phyloP scores from a whole-genome alignment of 2,888 invertebrate species.

The Eupithecia insigniata region DNA sequence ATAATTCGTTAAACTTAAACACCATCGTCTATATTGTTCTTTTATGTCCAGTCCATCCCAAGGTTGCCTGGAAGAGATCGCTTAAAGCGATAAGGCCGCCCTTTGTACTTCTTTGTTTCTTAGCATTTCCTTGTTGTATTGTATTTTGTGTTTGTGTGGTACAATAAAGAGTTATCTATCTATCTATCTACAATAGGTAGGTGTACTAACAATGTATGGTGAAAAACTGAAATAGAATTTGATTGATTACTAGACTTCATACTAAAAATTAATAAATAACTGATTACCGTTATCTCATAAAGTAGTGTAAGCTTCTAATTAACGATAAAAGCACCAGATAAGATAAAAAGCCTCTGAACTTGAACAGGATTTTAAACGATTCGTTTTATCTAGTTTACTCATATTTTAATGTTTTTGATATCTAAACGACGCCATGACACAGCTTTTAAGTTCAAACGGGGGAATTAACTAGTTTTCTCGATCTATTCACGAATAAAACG shows the following conservation, averaged over 20 bases:
- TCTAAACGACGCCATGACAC: conserved; percentile 23
- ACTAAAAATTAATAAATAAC: background rate
- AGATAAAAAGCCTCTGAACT: background rate
- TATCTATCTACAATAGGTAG: too few relatives aligned
- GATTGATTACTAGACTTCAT: background rate
- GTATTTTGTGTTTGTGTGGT: too few relatives aligned
- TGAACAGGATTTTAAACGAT: background rate
- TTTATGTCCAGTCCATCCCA: too few relatives aligned
- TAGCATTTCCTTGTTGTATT: too few relatives aligned
- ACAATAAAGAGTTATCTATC: too few relatives aligned
- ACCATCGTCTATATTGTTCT: too few relatives aligned
- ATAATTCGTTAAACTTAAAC: too few relatives aligned
- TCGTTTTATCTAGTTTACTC: conserved; percentile 10
- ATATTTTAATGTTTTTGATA: conserved; percentile 20
- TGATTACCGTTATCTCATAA: background rate
- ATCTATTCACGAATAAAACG: conserved; percentile 21
- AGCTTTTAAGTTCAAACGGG: conserved; percentile 24
- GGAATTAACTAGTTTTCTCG: conserved; percentile 22
- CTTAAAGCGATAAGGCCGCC: too few relatives aligned
- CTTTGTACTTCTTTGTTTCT: too few relatives aligned
- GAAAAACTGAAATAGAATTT: too few relatives aligned
- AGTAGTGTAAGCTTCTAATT: conserved; percentile 5
- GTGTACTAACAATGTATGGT: too few relatives aligned
- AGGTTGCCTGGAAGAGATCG: too few relatives aligned
- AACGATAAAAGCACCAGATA: conserved; percentile 12